Evolutionary conservation across 2,888 invertebrate genomes (phyloP), one percentile per base, ranked within the genome.

Genomic region (Biston betularia): DNA sequence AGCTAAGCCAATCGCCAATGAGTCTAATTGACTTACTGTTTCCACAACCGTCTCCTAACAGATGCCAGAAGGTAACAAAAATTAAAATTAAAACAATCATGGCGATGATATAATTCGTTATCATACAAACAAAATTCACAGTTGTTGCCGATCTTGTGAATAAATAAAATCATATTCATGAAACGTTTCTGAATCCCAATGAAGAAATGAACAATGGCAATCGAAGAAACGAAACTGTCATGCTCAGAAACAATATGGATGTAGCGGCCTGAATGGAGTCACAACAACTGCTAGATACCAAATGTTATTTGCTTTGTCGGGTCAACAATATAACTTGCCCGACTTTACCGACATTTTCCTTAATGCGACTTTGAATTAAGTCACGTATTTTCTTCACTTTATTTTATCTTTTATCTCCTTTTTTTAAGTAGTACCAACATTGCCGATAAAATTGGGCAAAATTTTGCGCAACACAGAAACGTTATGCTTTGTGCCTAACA

Each of bases 11-110:
- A 82, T 87, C 89, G 88, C 89, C 87, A 90, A 89, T 88, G 88
- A 88, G 76, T 83, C 88, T 86, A 87, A 77, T 88, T 86, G 86
- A 93, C 93, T 93, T 93, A 93, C 93, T 93, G 93, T 93, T 93
- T 93, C 93, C 93, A 93, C 88, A 93, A 93, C 79, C 93, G 91
- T 93, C 93, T 93, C 92, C 93, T 93, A 93, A 91, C 92, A 90
- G 93, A 93, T 92, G 93, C 93, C 89, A 92, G 91, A 90, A 90
- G 86, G 87, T 89, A 92, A 92, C 88, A 90, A 87, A 92, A 91
- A 89, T 86, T 82, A 79, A 90, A 90, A 90, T 89, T 86, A 87
- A 89, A 89, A 89, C 87, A 88, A 88, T 85, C 77, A 87, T 89
- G 90, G 78, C 72, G 86, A 86, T 91, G 90, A 79, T 68, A 83